Base-by-base conservation (phyloP, 1,140 invertebrate species). In the Hormaphis cornu region DNA sequence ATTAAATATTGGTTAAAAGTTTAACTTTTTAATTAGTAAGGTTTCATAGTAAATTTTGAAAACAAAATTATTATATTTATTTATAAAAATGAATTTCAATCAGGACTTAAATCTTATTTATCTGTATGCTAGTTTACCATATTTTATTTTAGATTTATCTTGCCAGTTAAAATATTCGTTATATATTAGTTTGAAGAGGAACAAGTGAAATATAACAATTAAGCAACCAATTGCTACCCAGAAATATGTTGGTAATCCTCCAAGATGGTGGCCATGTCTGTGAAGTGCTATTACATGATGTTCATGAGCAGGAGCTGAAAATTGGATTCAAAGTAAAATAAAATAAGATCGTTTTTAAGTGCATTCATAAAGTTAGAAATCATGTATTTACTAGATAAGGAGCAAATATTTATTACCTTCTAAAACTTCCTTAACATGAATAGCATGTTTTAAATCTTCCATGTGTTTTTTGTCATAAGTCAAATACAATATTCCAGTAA, bases 141-240 rank as follows among this genome's bases (percentile, higher is more conserved):
- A 75, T 74, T 81, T 78, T 77, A 83, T 80, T 71, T 81, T 81
- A 74, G 83, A 81, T 75, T 84, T 85, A 76, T 86, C 84, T 73
- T 83, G 84, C 63, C 81, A 83, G 72, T 85, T 86, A 76, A 87
- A 90, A 78, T 91, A 93, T 76, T 96, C 93, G 74, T 91, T 93
- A 78, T 92, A 89, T 72, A 97, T 92, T 61, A 97, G 82, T 80
- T 94, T 93, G 80, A 90, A 92, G 9, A 97, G 82, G 81, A 97
- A 97, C 71, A 97, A 80, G 81, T 97, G 95, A 79, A 97, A 97
- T 72, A 95, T 83, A 71, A 95, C 82, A 72, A 97, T 92, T 69
- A 97, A 83, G 76, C 91, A 86, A 75, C 87, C 87, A 72, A 97
- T 89, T 18, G 90, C 88, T 1, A 94, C 85, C 95, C 95, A 97